Evolutionary conservation across 2,888 invertebrate genomes (phyloP).

Genomic region (Tetranychus piercei): DNA sequence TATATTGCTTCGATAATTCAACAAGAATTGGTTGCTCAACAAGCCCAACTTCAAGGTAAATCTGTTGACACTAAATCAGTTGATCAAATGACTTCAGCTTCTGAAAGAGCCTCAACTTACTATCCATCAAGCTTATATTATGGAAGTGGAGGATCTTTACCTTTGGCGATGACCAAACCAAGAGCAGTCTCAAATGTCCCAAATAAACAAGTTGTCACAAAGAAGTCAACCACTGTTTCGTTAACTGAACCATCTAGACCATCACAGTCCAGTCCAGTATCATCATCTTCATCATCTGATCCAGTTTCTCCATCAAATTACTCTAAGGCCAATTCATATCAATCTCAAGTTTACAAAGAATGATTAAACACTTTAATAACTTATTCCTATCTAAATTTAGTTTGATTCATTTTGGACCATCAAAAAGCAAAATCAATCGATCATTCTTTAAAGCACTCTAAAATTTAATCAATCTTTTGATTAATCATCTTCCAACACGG

Average conservation of each 20-base stretch:
- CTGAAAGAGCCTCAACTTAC: background rate
- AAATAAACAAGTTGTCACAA: background rate
- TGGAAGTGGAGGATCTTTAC: background rate
- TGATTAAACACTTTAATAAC: background rate
- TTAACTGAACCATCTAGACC: background rate
- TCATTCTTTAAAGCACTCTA: background rate
- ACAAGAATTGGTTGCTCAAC: conserved; percentile 2
- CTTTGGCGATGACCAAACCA: background rate
- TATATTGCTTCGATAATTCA: conserved; percentile 9
- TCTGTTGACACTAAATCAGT: background rate
- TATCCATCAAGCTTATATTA: background rate
- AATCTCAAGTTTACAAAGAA: background rate
- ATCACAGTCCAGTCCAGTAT: background rate
- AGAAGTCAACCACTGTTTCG: background rate
- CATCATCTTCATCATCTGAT: background rate
- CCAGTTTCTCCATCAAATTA: background rate
- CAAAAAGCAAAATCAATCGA: background rate
- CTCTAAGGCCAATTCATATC: background rate
- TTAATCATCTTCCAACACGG: background rate
- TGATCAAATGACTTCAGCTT: background rate
- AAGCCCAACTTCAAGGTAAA: conserved; percentile 5
- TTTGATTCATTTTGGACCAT: background rate
- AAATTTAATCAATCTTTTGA: background rate
- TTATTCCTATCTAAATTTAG: background rate
- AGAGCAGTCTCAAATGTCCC: background rate